A percentile compares a stretch with the other conserved stretches of the same genome.
These are phyloP conservation scores for Chrysolina haemoptera DNA, from an alignment of 2,888 invertebrate genomes.

Conservation along the genomic window DNA sequence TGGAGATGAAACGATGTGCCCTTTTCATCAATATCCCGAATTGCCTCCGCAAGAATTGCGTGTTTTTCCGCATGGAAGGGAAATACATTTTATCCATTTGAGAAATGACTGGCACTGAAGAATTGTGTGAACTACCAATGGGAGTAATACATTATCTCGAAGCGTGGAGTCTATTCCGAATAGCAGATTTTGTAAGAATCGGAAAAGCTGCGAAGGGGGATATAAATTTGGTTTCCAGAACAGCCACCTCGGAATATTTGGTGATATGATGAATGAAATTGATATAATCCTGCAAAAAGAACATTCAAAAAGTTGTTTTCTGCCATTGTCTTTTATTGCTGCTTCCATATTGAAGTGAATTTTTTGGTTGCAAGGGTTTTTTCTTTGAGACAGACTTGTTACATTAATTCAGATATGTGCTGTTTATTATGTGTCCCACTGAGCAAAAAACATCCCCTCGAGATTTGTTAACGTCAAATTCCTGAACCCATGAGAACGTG, in stretches of 20 bases:
- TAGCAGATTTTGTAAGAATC: conserved; percentile 2
- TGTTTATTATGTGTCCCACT: no score
- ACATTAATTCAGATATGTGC: no score
- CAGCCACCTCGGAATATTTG: conserved; percentile 3
- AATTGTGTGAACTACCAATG: conserved; percentile 18
- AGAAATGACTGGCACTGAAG: conserved; percentile 14
- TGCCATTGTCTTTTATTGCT: no score
- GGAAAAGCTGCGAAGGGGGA: not conserved
- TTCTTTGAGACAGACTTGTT: no score
- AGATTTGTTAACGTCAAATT: no score
- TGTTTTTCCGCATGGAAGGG: conserved; percentile 1
- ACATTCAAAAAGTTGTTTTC: not conserved
- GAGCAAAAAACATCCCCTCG: no score
- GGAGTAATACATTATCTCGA: conserved; percentile 7
- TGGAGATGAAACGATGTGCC: not conserved
- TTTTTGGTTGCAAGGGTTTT: no score
- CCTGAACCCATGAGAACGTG: no score
- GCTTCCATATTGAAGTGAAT: no score
- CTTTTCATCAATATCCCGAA: not conserved
- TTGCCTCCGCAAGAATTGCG: not conserved
- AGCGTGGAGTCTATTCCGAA: not conserved
- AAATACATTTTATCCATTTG: conserved; percentile 12
- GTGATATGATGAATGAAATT: not conserved
- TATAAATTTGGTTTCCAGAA: not conserved
- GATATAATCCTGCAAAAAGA: not conserved